Conservation (phyloP, 2,797 vertebrate genomes). For the Cottoperca gobio region DNA sequence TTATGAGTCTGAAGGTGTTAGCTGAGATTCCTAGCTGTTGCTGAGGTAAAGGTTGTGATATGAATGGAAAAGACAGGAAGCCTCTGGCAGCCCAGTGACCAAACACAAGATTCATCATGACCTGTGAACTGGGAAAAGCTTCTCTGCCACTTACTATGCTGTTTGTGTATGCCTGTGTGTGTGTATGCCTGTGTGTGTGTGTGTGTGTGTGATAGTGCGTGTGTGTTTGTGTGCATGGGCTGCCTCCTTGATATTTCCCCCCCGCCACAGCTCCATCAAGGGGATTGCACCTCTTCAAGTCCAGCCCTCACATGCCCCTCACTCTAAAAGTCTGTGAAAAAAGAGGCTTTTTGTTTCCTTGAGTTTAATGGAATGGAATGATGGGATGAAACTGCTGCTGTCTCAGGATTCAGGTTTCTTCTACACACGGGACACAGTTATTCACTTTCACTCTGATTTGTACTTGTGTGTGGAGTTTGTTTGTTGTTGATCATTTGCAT, state of each 20-base stretch:
- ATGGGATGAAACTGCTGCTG: conserved; percentile 51
- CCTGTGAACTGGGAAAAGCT: conserved; percentile 54
- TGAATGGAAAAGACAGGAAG: conserved; percentile 39
- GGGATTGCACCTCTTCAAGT: conserved; percentile 63
- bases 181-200: conserved; percentile 1
- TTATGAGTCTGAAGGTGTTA: conserved; percentile 21
- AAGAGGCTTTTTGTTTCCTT: conserved; percentile 58
- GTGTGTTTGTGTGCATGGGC: conserved; percentile 29
- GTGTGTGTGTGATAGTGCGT: too few species aligned
- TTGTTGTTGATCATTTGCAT: background rate
- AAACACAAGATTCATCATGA: conserved; percentile 54
- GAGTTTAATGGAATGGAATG: conserved; percentile 76
- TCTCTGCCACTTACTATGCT: conserved; percentile 25
- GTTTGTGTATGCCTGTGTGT: conserved; percentile 31
- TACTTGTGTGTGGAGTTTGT: background rate
- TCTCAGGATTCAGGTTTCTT: conserved; percentile 38
- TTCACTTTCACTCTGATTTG: conserved; percentile 32
- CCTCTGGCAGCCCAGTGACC: conserved; percentile 48
- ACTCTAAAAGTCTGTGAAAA: conserved; percentile 56
- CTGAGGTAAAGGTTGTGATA: conserved; percentile 46
- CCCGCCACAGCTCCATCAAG: conserved; percentile 49
- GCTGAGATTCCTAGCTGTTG: conserved; percentile 38
- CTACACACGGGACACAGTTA: conserved; percentile 18
- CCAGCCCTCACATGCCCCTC: conserved; percentile 44
- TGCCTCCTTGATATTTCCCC: conserved; percentile 33